Percentiles rank a stretch among this genome's conserved stretches.
Evolutionary conservation across 30 jellyfish, hydroid and myxozoan species (phyloP).

Genomic region (Aurelia sp.): DNA sequence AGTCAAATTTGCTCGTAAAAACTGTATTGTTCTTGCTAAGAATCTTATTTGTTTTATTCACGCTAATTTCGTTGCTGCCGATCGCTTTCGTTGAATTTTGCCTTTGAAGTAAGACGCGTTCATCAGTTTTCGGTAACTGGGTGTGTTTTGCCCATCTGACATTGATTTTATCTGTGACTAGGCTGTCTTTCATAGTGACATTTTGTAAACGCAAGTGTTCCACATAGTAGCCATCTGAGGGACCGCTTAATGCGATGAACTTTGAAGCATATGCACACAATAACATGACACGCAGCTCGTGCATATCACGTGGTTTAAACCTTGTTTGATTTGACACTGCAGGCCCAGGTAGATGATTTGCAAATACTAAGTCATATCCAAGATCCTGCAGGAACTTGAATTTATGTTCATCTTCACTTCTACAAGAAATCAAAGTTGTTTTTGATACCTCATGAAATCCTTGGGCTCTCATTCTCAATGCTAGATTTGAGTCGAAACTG

Average conservation of each 20-base stretch:
- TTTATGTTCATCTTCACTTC: slow-evolving; percentile 23
- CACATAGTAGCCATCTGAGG: slow-evolving; percentile 77
- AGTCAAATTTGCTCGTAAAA: not conserved
- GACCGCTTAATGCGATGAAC: slow-evolving; percentile 57
- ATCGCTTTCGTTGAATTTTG: not conserved
- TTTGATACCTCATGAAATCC: slow-evolving; percentile 32
- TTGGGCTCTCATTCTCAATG: slow-evolving; percentile 27
- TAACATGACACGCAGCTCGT: slow-evolving; percentile 52
- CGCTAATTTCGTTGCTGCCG: not conserved
- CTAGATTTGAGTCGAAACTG: slow-evolving; percentile 11
- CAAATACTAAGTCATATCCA: slow-evolving; percentile 69
- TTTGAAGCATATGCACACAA: slow-evolving; percentile 89
- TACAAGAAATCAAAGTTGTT: slow-evolving; percentile 54
- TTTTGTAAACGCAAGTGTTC: slow-evolving; percentile 93
- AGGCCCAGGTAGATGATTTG: slow-evolving; percentile 10
- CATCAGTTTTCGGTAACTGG: slow-evolving; percentile 63
- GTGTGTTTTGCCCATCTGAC: slow-evolving; percentile 96
- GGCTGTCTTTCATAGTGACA: slow-evolving; percentile 82
- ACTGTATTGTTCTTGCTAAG: not conserved
- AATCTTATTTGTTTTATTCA: not conserved
- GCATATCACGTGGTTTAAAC: slow-evolving; percentile 21
- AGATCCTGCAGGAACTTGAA: slow-evolving; percentile 50
- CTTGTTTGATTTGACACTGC: too few species aligned
- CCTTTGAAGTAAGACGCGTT: slow-evolving; percentile 56
- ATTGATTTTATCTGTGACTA: slow-evolving; percentile 78